Evolutionary conservation across 64 coral and sea anemone species (phyloP).

Genomic region (Dendronephthya gigantea): DNA sequence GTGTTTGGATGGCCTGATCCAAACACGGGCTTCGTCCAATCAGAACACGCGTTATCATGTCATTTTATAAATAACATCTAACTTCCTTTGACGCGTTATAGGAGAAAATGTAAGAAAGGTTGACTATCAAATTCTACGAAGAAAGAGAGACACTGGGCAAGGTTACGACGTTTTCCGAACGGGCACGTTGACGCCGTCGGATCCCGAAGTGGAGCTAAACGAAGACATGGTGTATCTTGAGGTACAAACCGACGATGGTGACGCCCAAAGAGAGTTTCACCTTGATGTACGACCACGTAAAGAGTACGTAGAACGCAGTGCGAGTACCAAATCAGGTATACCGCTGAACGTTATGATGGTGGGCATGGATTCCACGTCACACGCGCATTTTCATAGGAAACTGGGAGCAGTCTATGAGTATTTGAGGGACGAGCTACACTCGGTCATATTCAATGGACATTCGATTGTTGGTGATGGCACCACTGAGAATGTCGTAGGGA

Average conservation of each 20-base stretch:
- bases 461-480: slow-evolving; percentile 59
- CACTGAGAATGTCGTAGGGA: slow-evolving; percentile 31
- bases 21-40: no score
- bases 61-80: no score
- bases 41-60: no score
- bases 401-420: slow-evolving; percentile 36
- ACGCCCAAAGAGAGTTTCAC: neutral
- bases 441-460: slow-evolving; percentile 41
- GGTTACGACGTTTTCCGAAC: neutral
- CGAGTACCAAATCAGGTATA: neutral
- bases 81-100: no score
- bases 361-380: slow-evolving; percentile 43
- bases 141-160: neutral
- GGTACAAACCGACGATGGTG: slow-evolving; percentile 19
- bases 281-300: neutral
- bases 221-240: slow-evolving; percentile 32
- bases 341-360: slow-evolving; percentile 49
- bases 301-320: neutral
- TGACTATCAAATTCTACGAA: neutral
- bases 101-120: neutral
- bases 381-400: slow-evolving; percentile 58
- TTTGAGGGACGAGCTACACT: slow-evolving; percentile 38
- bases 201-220: neutral
- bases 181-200: neutral
- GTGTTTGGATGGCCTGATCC: no score